A percentile compares a stretch with the other conserved stretches of the same genome.
Evolutionary conservation across 2,113 vertebrate genomes (phyloP).

Genomic region (Arizona elegans): DNA sequence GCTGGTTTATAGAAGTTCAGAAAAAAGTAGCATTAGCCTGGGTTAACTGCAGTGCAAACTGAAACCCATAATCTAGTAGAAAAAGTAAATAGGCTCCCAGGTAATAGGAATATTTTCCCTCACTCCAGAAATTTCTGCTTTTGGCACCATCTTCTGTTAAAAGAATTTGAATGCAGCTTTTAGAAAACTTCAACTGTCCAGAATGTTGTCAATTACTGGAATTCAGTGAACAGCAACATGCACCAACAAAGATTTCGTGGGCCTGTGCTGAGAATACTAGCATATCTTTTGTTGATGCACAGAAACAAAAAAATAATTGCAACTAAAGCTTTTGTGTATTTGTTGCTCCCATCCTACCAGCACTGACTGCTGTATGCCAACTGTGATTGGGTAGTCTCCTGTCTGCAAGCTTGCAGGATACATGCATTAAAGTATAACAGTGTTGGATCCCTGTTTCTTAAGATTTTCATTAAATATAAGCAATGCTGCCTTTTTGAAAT

Average conservation of each 20-base stretch:
- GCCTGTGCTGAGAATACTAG: background rate
- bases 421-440: background rate
- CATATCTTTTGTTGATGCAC: background rate
- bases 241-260: background rate
- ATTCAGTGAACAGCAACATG: background rate
- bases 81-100: background rate
- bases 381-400: background rate
- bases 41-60: background rate
- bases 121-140: background rate
- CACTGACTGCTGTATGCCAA: background rate
- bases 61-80: background rate
- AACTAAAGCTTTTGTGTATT: background rate
- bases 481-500: slow-evolving; percentile 1
- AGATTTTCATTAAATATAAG: background rate
- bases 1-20: background rate
- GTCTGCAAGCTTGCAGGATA: too few species aligned
- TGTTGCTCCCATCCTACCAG: background rate
- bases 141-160: background rate
- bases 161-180: background rate
- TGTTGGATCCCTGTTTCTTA: background rate
- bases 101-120: background rate
- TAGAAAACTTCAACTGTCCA: background rate
- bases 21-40: background rate
- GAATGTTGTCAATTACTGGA: background rate
- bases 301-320: background rate